Conservation (phyloP, 2,113 vertebrate genomes). For the Poecile atricapillus region DNA sequence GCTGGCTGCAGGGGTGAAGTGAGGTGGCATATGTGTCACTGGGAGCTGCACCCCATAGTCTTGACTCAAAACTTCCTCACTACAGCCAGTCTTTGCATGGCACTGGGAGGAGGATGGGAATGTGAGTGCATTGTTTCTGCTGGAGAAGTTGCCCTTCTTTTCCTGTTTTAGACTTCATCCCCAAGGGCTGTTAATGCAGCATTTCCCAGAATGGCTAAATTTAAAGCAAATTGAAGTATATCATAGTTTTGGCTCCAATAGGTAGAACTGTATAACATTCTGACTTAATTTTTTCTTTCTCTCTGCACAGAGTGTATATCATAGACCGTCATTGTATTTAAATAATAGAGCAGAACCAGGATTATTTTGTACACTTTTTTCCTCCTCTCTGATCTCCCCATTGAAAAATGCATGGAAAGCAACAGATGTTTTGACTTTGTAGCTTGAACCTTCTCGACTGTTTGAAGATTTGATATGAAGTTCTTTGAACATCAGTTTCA, state of each 20-base stretch:
- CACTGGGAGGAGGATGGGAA: neutral
- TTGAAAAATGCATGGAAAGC: slow-evolving; percentile 72
- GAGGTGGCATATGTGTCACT: neutral
- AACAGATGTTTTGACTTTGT: slow-evolving; percentile 74
- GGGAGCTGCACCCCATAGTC: neutral
- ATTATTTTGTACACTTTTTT: slow-evolving; percentile 68
- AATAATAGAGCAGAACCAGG: slow-evolving; percentile 65
- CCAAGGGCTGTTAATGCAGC: slow-evolving; percentile 4
- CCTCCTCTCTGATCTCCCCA: slow-evolving; percentile 59
- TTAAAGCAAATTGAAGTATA: slow-evolving; percentile 37
- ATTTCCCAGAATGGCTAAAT: slow-evolving; percentile 34
- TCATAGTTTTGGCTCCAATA: slow-evolving; percentile 41
- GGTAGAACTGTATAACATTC: slow-evolving; percentile 1
- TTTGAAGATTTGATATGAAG: slow-evolving; percentile 57
- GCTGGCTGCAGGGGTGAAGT: neutral
- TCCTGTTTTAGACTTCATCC: slow-evolving; percentile 12
- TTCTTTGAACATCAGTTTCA: slow-evolving; percentile 69
- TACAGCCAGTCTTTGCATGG: neutral
- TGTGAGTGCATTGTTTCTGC: slow-evolving; percentile 17
- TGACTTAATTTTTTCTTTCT: slow-evolving; percentile 20
- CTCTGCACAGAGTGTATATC: slow-evolving; percentile 6
- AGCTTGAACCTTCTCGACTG: slow-evolving; percentile 67
- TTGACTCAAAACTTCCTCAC: neutral
- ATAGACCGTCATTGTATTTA: slow-evolving; percentile 62
- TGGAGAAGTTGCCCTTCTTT: slow-evolving; percentile 14